Conservation (phyloP, 2,113 vertebrate genomes). For the Oryzias curvinotus region DNA sequence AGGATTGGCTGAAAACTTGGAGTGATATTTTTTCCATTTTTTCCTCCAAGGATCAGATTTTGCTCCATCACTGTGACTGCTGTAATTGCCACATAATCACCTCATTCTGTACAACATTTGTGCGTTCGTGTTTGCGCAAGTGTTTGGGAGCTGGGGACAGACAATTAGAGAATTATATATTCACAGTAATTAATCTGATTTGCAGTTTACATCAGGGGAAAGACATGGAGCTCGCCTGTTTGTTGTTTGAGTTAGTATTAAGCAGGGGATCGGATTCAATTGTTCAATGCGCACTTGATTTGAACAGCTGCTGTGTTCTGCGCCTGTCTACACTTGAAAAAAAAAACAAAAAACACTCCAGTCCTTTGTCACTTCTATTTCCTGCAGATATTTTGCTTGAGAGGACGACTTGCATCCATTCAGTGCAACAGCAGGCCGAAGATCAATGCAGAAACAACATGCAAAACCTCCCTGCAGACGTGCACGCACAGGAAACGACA, state of each 20-base stretch:
- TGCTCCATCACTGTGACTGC: conserved; percentile 48
- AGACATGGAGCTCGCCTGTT: conserved; percentile 53
- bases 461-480: no score
- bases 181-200: conserved; percentile 72
- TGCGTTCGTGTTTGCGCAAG: conserved; percentile 17
- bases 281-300: conserved; percentile 67
- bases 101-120: conserved; percentile 36
- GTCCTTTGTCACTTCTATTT: not conserved
- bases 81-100: conserved; percentile 73
- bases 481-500: no score
- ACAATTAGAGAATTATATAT: conserved; percentile 60
- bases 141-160: conserved; percentile 23
- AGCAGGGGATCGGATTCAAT: conserved; percentile 64
- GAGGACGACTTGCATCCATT: not conserved
- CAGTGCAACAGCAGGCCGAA: no score
- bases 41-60: conserved; percentile 60
- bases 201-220: conserved; percentile 62
- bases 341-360: not conserved
- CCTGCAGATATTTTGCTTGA: conserved; percentile 7
- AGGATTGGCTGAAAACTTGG: conserved; percentile 44
- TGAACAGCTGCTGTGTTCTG: conserved; percentile 69
- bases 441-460: no score
- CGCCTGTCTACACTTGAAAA: conserved; percentile 37
- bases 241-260: conserved; percentile 69
- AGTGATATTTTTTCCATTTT: conserved; percentile 52